phyloP scores from a whole-genome alignment of 2,113 vertebrate species.

The Progne subis region DNA sequence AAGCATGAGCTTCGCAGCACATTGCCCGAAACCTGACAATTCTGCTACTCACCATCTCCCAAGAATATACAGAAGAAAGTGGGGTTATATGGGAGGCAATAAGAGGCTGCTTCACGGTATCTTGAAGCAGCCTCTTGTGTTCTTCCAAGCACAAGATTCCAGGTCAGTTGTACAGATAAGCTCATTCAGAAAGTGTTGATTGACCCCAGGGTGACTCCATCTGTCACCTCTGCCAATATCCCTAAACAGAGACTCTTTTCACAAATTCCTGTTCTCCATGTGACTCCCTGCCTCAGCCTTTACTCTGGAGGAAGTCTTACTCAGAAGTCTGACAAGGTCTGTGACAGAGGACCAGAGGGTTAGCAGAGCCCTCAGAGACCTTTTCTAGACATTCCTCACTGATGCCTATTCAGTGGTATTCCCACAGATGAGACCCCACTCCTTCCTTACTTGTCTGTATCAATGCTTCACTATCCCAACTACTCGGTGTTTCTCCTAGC shows the following conservation, averaged over 20 bases:
- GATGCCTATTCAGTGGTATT: neutral
- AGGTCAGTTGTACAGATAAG: neutral
- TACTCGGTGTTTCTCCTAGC: neutral
- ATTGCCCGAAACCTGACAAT: too few relatives aligned
- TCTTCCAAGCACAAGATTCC: neutral
- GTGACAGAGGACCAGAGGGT: neutral
- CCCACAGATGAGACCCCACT: neutral
- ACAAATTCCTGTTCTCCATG: neutral
- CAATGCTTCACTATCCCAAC: neutral
- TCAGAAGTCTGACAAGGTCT: neutral
- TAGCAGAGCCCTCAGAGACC: neutral
- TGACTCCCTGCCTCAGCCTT: neutral
- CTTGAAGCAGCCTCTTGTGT: neutral
- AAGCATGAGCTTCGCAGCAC: too few relatives aligned
- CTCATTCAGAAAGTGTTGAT: neutral
- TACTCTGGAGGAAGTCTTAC: neutral
- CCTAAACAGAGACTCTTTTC: neutral
- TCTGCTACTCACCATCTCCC: too few relatives aligned
- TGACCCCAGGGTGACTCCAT: neutral
- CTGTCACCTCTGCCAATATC: neutral
- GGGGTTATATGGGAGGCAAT: neutral
- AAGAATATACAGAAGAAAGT: neutral
- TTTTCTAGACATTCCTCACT: neutral
- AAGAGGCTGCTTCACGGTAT: neutral
- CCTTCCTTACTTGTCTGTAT: neutral